Percentiles rank a stretch among this genome's conserved stretches.
phyloP scores from a whole-genome alignment of 2,797 vertebrate genomes.

The Halcyon chelicuti region DNA sequence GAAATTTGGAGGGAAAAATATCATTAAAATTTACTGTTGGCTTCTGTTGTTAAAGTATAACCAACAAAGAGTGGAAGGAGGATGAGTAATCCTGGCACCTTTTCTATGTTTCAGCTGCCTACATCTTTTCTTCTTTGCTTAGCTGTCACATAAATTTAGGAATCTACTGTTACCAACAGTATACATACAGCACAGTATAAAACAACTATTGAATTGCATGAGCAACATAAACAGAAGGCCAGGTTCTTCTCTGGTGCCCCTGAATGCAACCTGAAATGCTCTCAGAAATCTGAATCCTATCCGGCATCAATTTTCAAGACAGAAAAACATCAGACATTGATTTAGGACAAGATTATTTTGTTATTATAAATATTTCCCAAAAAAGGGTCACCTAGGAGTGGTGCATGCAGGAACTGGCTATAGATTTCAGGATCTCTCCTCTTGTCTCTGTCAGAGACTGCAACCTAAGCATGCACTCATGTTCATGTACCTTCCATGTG shows the following conservation, averaged over 20 bases:
- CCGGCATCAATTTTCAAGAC: not conserved
- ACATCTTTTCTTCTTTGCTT: slow-evolving; percentile 18
- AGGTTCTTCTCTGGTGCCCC: not conserved
- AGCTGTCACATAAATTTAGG: slow-evolving; percentile 14
- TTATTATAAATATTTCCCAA: not conserved
- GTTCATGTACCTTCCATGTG: not conserved
- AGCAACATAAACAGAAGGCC: not conserved
- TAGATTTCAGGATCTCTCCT: not conserved
- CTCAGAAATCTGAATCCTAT: not conserved
- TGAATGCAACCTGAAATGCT: not conserved
- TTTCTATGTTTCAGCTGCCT: slow-evolving; percentile 16
- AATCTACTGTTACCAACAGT: slow-evolving; percentile 2
- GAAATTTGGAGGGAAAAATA: not conserved
- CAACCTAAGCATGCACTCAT: fast-evolving
- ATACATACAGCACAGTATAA: not conserved
- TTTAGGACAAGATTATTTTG: not conserved
- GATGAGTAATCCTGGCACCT: slow-evolving; percentile 45
- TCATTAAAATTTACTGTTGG: not conserved
- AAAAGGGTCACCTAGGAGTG: not conserved
- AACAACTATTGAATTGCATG: not conserved
- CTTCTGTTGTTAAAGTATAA: not conserved
- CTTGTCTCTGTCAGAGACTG: not conserved
- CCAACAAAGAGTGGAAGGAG: not conserved
- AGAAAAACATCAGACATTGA: not conserved
- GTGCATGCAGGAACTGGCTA: not conserved